Conservation (phyloP, 2,888 invertebrate species). For the Drosophila stalkeri region DNA sequence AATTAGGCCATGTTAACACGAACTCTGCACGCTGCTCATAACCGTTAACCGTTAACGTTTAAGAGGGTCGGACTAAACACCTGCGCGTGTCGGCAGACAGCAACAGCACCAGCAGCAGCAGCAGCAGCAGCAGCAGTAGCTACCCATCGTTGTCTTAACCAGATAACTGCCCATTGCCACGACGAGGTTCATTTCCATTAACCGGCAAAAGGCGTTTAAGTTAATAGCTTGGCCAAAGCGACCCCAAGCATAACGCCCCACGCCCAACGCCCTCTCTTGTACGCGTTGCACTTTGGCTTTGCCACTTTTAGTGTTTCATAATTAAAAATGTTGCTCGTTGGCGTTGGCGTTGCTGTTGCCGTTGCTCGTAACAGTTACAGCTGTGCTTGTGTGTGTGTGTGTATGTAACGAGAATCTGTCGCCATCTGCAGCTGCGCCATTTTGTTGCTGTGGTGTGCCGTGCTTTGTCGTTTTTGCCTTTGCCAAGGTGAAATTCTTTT, state of each 20-base stretch:
- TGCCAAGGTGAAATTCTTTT: slow-evolving; percentile 77
- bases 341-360: slow-evolving; percentile 13
- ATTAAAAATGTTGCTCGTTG: slow-evolving; percentile 83
- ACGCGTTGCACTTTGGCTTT: slow-evolving; percentile 76
- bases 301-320: slow-evolving; percentile 84
- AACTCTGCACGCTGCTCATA: slow-evolving; percentile 49
- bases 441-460: slow-evolving; percentile 45
- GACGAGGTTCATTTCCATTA: slow-evolving; percentile 81
- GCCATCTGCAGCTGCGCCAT: slow-evolving; percentile 74
- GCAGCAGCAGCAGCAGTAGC: background rate
- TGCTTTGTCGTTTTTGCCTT: slow-evolving; percentile 39
- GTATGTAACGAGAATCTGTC: slow-evolving; percentile 50
- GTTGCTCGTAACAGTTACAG: slow-evolving; percentile 29
- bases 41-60: slow-evolving; percentile 51
- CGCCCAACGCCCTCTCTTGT: slow-evolving; percentile 39
- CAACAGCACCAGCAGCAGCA: background rate
- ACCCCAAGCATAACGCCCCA: slow-evolving; percentile 26
- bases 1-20: slow-evolving; percentile 71
- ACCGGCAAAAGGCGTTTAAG: slow-evolving; percentile 83
- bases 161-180: slow-evolving; percentile 77
- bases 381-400: slow-evolving; percentile 8
- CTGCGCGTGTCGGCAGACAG: slow-evolving; percentile 52
- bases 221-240: slow-evolving; percentile 78
- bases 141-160: slow-evolving; percentile 70
- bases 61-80: slow-evolving; percentile 61